Percentiles rank a stretch among this genome's conserved stretches.
Conservation (phyloP, 2,113 vertebrate genomes). For the Oncorhynchus gorbuscha region DNA sequence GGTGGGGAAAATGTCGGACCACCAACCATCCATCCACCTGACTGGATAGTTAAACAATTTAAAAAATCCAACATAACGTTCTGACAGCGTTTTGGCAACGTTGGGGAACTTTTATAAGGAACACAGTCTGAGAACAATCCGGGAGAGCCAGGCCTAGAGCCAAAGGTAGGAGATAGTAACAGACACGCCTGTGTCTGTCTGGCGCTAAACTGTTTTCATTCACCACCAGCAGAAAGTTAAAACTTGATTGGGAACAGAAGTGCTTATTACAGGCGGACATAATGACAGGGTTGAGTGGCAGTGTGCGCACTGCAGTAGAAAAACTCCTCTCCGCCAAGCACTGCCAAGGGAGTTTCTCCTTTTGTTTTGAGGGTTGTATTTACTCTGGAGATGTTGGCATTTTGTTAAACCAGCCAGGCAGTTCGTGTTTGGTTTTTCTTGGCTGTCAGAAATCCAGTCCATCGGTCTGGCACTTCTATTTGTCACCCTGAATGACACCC, state of each 20-base stretch:
- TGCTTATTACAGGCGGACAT: slow-evolving; percentile 66
- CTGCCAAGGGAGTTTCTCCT: slow-evolving; percentile 11
- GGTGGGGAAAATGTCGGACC: slow-evolving; percentile 34
- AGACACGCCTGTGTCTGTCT: slow-evolving; percentile 46
- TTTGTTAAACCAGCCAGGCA: slow-evolving; percentile 11
- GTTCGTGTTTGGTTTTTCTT: background rate
- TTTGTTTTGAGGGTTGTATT: slow-evolving; percentile 54
- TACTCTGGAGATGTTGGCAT: slow-evolving; percentile 26
- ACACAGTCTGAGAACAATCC: slow-evolving; percentile 50
- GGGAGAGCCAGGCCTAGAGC: slow-evolving; percentile 44
- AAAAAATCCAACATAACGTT: slow-evolving; percentile 15
- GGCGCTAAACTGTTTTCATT: slow-evolving; percentile 57
- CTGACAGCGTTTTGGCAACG: slow-evolving; percentile 42
- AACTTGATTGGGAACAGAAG: slow-evolving; percentile 63
- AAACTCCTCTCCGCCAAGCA: slow-evolving; percentile 44
- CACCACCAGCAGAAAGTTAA: slow-evolving; percentile 26
- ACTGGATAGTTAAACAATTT: slow-evolving; percentile 44
- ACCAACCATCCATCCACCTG: slow-evolving; percentile 41
- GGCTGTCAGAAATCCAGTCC: slow-evolving; percentile 29
- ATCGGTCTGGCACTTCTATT: slow-evolving; percentile 25
- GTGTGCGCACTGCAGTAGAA: slow-evolving; percentile 46
- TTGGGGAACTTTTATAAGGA: slow-evolving; percentile 36
- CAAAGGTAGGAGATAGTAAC: slow-evolving; percentile 28
- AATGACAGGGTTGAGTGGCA: slow-evolving; percentile 61
- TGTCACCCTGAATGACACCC: slow-evolving; percentile 18